Evolutionary conservation across 2,113 vertebrate genomes (phyloP), one percentile per base, ranked within the genome.

Genomic region (Urocitellus parryii): DNA sequence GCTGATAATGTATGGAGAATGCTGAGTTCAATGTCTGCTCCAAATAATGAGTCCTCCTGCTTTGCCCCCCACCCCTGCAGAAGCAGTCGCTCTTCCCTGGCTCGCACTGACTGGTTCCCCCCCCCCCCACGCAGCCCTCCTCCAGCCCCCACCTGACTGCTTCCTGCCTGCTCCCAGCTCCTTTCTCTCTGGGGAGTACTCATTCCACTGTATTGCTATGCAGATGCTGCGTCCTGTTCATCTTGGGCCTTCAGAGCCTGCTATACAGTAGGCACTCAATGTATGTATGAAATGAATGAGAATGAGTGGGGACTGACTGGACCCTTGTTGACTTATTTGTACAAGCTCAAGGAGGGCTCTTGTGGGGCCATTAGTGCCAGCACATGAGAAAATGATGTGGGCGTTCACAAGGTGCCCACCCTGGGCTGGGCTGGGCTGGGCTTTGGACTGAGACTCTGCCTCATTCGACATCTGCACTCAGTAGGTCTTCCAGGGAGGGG

Each of bases 1-100:
- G 20, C 39, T 37, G 42, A 11, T 20, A 8, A 73, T 39, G 58
- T 2, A 1, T 39, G 24, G 13, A 14, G 24, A 29, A 45, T 34
- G 58, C 29, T 65, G 22, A 76, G 17, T 39, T 72, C 56, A 4
- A 9, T 5, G 42, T 80, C 78, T 22, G 53, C 25, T 32, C 53
- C 68, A 20, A 17, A 18, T 5, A 29, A 13, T 0, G 17, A 61
- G 51, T 5, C 32, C 53, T 51, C 2, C 5, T 5, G 20, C 2
- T 34, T 27, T 18, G 58, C 18, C 29, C 7, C 12, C 1, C 0
- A 6, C 18, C 18, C 53, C 67, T 14, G n/a, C 56, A 68, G 45
- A 48, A 74, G 58, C 0, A 0, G 4, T 3, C 5, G 10, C 6
- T 10, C 63, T 37, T 13, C 51, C 42, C 20, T 17, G 8, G 20